A percentile compares a stretch with the other conserved stretches of the same genome.
phyloP scores from a whole-genome alignment of 2,113 vertebrate species.

The Myodes glareolus region DNA sequence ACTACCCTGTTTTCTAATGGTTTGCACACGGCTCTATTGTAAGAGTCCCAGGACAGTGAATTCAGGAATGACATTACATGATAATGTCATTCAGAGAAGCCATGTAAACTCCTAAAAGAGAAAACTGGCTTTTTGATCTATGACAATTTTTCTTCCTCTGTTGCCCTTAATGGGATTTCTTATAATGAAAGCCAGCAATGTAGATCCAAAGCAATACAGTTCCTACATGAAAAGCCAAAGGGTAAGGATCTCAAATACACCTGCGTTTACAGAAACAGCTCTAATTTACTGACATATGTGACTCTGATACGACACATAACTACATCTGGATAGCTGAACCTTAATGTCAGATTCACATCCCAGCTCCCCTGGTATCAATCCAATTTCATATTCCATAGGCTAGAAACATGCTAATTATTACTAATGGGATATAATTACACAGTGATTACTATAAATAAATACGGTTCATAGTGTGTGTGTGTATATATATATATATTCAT shows the following conservation, averaged over 20 bases:
- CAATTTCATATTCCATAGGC: background rate
- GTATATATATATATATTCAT: background rate
- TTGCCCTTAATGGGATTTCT: too few relatives aligned
- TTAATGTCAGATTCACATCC: background rate
- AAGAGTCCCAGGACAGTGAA: background rate
- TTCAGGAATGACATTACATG: background rate
- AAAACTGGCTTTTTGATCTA: background rate
- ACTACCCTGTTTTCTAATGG: background rate
- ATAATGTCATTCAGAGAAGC: background rate
- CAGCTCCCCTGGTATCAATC: background rate
- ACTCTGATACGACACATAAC: background rate
- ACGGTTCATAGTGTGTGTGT: background rate
- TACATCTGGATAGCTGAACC: background rate
- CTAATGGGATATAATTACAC: background rate
- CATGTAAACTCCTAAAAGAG: background rate
- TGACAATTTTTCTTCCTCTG: background rate
- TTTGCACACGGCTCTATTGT: background rate
- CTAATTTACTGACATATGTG: background rate
- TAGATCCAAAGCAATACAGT: background rate
- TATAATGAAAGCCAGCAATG: background rate
- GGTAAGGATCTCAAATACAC: background rate
- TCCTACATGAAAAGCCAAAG: background rate
- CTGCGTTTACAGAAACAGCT: background rate
- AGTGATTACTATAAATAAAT: background rate
- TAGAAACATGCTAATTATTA: background rate